Percentiles rank a stretch among this genome's conserved stretches.
phyloP scores from a whole-genome alignment of 2,888 invertebrate species.

The Lacanobia oleracea region DNA sequence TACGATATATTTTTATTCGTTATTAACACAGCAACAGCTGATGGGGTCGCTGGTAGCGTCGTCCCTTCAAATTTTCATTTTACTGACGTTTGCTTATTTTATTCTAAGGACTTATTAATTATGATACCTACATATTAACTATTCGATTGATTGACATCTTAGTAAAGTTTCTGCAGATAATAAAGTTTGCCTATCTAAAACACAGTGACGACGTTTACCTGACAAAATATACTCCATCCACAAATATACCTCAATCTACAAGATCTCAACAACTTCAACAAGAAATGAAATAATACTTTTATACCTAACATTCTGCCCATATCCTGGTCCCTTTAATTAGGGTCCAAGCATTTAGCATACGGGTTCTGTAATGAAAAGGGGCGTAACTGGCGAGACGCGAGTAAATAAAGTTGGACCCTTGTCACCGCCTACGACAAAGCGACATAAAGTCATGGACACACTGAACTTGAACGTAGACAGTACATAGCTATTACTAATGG shows the following conservation, averaged over 20 bases:
- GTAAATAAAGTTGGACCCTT: constrained; percentile 74
- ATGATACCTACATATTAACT: too few relatives aligned
- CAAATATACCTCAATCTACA: too few relatives aligned
- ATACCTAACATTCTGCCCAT: constrained; percentile 52
- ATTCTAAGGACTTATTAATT: too few relatives aligned
- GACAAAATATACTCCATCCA: neutral
- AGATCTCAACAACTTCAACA: neutral
- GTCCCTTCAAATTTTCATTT: too few relatives aligned
- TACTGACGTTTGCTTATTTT: too few relatives aligned
- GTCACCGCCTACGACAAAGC: constrained; percentile 63
- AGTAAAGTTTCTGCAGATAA: too few relatives aligned
- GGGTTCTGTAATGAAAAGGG: constrained; percentile 67
- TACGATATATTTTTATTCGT: too few relatives aligned
- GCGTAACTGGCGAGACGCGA: constrained; percentile 61
- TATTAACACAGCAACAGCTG: too few relatives aligned
- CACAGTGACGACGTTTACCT: neutral
- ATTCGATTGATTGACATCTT: too few relatives aligned
- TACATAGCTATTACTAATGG: constrained; percentile 53
- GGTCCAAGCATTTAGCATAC: constrained; percentile 69
- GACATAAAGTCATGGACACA: constrained; percentile 58
- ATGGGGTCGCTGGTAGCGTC: too few relatives aligned
- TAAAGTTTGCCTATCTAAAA: too few relatives aligned
- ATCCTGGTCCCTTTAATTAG: constrained; percentile 71
- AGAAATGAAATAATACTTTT: constrained; percentile 53
- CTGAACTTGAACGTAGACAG: constrained; percentile 39